Conservation (phyloP, 2,888 invertebrate genomes). For the Liodrosophila aerea region DNA sequence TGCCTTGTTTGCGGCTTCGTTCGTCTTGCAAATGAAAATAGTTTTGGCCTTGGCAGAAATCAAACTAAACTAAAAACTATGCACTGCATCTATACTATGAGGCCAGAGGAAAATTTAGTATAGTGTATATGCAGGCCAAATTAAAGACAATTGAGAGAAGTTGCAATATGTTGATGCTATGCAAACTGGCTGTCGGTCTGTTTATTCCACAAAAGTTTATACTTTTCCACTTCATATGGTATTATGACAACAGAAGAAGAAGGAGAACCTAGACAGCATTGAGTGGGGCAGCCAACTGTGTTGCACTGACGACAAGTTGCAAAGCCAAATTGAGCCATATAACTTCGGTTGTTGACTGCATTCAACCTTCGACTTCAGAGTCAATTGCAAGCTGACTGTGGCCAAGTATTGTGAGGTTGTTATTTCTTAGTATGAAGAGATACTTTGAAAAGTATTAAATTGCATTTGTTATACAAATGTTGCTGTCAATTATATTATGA, state of each 20-base stretch:
- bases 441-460: too few species aligned
- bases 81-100: conserved; percentile 10
- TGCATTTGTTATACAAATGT: too few species aligned
- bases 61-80: conserved; percentile 14
- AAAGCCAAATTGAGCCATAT: conserved; percentile 40
- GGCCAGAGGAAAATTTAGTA: conserved; percentile 30
- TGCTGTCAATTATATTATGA: too few species aligned
- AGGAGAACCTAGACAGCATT: conserved; percentile 20
- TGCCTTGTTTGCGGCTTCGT: conserved; percentile 61
- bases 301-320: conserved; percentile 11
- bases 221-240: conserved; percentile 57
- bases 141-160: conserved; percentile 39
- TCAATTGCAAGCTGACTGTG: background rate
- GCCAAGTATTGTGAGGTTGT: background rate
- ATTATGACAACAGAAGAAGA: conserved; percentile 8
- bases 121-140: conserved; percentile 41
- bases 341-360: conserved; percentile 23
- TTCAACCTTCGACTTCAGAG: background rate
- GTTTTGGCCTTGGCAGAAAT: conserved; percentile 43
- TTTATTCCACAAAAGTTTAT: conserved; percentile 31
- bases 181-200: background rate
- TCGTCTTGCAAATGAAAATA: conserved; percentile 71
- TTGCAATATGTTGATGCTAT: background rate
- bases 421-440: background rate
- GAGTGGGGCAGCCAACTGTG: conserved; percentile 35